Evolutionary conservation across 2,888 invertebrate species (phyloP), one percentile per base, ranked within the genome.

Genomic region (Coelopa pilipes): DNA sequence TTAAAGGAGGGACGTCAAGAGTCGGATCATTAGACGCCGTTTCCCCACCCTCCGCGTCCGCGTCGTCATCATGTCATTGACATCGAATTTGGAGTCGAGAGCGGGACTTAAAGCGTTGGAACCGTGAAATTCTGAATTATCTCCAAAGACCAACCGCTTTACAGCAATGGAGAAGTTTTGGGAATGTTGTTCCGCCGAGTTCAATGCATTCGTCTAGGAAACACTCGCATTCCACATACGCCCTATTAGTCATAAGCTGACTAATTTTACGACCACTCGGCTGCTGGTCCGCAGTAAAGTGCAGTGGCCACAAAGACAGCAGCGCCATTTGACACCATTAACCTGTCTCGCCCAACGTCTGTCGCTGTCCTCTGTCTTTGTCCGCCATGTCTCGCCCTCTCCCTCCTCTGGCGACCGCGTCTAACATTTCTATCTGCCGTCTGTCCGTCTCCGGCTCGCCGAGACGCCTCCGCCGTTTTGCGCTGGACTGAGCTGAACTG

Each of bases 291-390:
- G 50, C 24, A 66, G 34, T 11, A 66, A 66, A 66, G 21, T 49
- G 21, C 12, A 24, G 13, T 15, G 19, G 49, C 66, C 50, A 19
- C 55, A 55, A 10, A 53, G 65, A 24, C 11, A 45, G 55, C 45
- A 53, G 19, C 60, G 59, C 34, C 17, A 63, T 63, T 63, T 63
- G 63, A 63, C 53, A 53, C 17, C 65, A 21, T 71, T 71, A 71
- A 71, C 63, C 63, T 71, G 63, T 71, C 71, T 65, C 55, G 70
- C 53, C n/a, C 34, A 34, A 34, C 10, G 53, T 53, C n/a, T 13
- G 53, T 53, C 53, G 3, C 53, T n/a, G n/a, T 53, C 13, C 53
- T 53, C n/a, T 2, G 53, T 53, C n/a, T 5, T 13, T 53, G 45
- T 63, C 46, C 49, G 19, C 13, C 15, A 24, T 3, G 17, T 66